Evolutionary conservation across 2,888 invertebrate species (phyloP), one percentile per base, ranked within the genome.

Genomic region (Euclidia mi): DNA sequence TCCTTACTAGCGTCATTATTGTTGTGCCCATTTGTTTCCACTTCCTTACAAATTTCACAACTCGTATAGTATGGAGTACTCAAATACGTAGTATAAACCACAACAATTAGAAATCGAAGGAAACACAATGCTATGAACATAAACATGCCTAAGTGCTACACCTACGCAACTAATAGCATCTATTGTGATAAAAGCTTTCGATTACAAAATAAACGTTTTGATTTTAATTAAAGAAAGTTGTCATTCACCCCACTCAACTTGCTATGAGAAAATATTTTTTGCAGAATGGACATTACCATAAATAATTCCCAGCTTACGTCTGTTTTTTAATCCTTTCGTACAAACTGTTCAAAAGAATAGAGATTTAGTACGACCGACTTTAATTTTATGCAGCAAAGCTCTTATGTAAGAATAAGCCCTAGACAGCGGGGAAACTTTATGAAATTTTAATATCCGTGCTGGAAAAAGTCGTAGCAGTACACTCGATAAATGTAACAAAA

Each of bases 381-480:
- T 88, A 88, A 88, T 87, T 88, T 82, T 81, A 84, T 79, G 79
- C 84, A 79, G 76, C 74, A 76, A 60, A 80, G 84, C 81, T 85
- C 74, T 80, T 82, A 84, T 79, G 79, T 83, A 87, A 84, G 81
- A 84, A 84, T 84, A 84, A 85, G 82, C 84, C 82, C 84, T 81
- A 85, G 81, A 82, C 76, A 73, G 80, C 78, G 79, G 56, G 59
- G 79, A 76, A 84, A 86, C 84, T 87, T 88, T 85, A 82, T 89
- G 84, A 89, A 90, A 87, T 84, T 89, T 90, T 90, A 86, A 90
- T 90, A 89, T 84, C 78, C 69, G 71, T 71, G 72, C 74, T 75
- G 77, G 75, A 75, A 79, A 81, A 82, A 78, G 45, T 79, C 62
- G 65, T 69, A 68, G 65, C 65, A 67, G 81, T 71, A 77, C 76